Base-by-base conservation (phyloP, 2,888 invertebrate genomes). In the Octodonta nipae region DNA sequence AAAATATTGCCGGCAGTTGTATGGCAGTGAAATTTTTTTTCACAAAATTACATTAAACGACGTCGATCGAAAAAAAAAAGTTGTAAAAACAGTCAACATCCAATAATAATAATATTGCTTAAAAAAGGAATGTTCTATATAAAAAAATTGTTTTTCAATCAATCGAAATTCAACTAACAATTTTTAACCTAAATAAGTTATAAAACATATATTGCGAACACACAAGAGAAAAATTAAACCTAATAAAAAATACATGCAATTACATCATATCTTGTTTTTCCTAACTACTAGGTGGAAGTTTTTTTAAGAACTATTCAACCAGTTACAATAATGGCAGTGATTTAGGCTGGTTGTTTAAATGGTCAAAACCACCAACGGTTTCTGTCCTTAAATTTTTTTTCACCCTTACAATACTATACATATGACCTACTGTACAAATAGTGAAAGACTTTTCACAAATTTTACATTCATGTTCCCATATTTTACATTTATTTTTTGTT, bases 381-480 rank as follows among this genome's bases (percentile, higher is more conserved):
- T 42, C 47, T 44, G 44, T 45, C 45, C 45, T 41, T 46, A 51
- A 49, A 45, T 51, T 54, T 50, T 55, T 30, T 12, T 14, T 26
- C n/a, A n/a, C n/a, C n/a, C n/a, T n/a, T n/a, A n/a, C n/a, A n/a
- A n/a, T n/a, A n/a, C 54, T 54, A 54, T 56, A 58, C 55, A 56
- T 51, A 55, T 53, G 55, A 52, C 52, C 54, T 52, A 53, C 52
- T 55, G 47, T 54, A 56, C 56, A 55, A 40, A 50, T n/a, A 22
- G 50, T 56, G 55, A 56, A 55, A 54, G 54, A 56, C 52, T 51
- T n/a, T n/a, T 49, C 52, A 52, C 54, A 45, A 51, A 46, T 41
- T 46, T 42, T 41, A 46, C 44, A 44, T 42, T 38, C 45, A 40
- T 41, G 38, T 38, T 43, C 42, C 38, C 41, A 34, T 44, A 42